Conservation (phyloP, 2,888 invertebrate genomes). For the Himalopsyche tibetana region DNA sequence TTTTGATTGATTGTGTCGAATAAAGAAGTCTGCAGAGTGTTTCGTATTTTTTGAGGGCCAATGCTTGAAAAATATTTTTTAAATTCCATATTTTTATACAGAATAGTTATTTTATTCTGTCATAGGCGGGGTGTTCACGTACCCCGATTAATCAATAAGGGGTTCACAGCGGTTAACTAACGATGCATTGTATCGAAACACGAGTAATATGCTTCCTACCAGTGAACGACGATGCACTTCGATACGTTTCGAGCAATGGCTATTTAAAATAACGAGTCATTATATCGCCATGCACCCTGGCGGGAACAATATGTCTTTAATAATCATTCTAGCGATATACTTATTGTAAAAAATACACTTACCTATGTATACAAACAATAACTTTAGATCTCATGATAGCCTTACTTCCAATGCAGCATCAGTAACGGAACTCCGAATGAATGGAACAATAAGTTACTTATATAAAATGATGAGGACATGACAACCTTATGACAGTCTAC, state of each 20-base stretch:
- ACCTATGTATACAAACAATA: neutral
- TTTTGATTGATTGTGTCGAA: no score
- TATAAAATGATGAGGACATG: no score
- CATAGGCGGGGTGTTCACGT: neutral
- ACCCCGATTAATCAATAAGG: neutral
- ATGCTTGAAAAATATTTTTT: no score
- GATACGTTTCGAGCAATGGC: neutral
- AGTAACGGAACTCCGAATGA: constrained; percentile 1
- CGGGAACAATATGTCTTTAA: constrained; percentile 18
- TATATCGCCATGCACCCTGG: neutral
- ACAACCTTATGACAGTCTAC: no score
- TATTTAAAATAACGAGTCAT: constrained; percentile 2
- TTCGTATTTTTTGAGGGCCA: no score
- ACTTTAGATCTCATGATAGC: neutral
- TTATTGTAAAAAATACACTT: neutral
- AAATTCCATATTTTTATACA: no score
- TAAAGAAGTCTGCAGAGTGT: no score
- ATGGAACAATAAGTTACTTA: neutral
- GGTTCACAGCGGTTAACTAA: neutral
- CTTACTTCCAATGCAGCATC: neutral
- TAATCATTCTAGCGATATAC: neutral
- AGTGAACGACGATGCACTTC: neutral
- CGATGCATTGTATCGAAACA: constrained; percentile 21
- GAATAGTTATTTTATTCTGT: neutral
- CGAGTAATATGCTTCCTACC: neutral